A percentile compares a stretch with the other conserved stretches of the same genome.
These are phyloP conservation scores for Hiodon alosoides DNA, from an alignment of 2,113 vertebrate species.

Conservation along the genomic window DNA sequence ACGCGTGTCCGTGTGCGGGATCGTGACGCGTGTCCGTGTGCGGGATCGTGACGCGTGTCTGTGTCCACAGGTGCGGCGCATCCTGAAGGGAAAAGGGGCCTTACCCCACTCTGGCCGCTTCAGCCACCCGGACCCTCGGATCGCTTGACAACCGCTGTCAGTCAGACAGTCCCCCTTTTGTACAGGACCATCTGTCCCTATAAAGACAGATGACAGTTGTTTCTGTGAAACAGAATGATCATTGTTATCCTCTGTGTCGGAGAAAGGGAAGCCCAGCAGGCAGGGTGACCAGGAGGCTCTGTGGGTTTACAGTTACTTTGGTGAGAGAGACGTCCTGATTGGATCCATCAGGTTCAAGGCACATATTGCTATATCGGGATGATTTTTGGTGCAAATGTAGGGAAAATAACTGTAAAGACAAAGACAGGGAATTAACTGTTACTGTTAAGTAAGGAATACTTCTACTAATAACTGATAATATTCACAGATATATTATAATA, in stretches of 20 bases:
- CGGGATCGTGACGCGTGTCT: slow-evolving; percentile 10
- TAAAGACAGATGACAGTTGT: slow-evolving; percentile 86
- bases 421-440: no score
- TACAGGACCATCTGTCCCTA: slow-evolving; percentile 78
- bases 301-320: no score
- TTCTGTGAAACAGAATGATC: slow-evolving; percentile 85
- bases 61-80: slow-evolving; percentile 71
- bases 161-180: slow-evolving; percentile 85
- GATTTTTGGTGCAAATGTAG: no score
- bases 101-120: slow-evolving; percentile 57
- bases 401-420: no score
- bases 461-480: no score
- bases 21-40: not conserved
- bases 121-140: slow-evolving; percentile 48
- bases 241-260: slow-evolving; percentile 91
- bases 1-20: not conserved
- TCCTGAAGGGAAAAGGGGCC: slow-evolving; percentile 77
- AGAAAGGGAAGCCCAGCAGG: not conserved
- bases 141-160: slow-evolving; percentile 83
- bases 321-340: no score
- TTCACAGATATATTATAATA: no score
- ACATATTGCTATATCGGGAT: no score
- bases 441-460: no score
- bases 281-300: no score
- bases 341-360: no score